Evolutionary conservation across 2,797 vertebrate genomes (phyloP), one percentile per base, ranked within the genome.

Genomic region (Enoplosus armatus): DNA sequence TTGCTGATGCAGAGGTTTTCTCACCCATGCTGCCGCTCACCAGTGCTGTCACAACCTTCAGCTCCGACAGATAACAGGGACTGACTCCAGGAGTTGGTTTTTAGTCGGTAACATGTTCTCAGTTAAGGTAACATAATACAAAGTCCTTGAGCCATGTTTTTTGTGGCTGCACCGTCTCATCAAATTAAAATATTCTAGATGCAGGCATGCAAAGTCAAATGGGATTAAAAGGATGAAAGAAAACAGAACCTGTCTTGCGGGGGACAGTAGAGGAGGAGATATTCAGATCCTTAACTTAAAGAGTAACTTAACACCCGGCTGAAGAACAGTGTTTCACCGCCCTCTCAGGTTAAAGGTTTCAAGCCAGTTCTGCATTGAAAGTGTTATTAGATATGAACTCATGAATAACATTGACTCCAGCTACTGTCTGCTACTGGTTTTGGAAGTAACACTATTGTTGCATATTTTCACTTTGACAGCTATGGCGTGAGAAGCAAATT

Each of bases 1-100:
- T 54, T 74, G 87, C 85, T 90, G 87, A 90, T 6, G 75, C 72
- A 43, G 83, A 80, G 54, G 61, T 89, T 89, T 79, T 71, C 62
- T 82, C 75, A 51, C 61, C 41, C 53, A n/a, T 14, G 43, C 79
- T 27, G 35, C 47, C 26, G n/a, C 72, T 69, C 69, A 48, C 47
- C 67, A 62, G 60, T 27, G 6, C 59, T 73, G 85, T 82, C 82
- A 63, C 69, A 75, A 50, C 70, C 69, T 75, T 53, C 72, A 79
- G 64, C 75, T 47, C 35, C 11, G 48, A 72, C 35, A 11, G 47
- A 29, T 24, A 6, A 53, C 56, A 31, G 35, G 15, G 18, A 35
- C 55, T 8, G 31, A 73, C 62, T 22, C 35, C 39, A 54, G 59
- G 51, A 50, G 54, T n/a, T n/a, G 39, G 29, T 15, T 62, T 15